Evolutionary conservation across 1,140 invertebrate species (phyloP), one percentile per base, ranked within the genome.

Genomic region (Palaemon carinicauda): DNA sequence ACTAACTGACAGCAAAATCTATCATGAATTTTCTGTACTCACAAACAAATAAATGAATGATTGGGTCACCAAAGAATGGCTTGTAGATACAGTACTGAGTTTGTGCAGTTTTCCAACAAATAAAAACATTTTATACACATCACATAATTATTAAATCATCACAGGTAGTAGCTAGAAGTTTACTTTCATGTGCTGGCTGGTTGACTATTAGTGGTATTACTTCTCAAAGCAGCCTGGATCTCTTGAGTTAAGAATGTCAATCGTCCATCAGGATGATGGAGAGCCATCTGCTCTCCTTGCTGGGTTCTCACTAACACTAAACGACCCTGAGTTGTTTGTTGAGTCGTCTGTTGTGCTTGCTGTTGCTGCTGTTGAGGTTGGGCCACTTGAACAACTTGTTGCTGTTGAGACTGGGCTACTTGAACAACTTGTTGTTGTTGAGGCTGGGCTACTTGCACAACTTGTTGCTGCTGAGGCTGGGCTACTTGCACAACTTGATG

Each of bases 271-370:
- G 85, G 65, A 31, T 77, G 79, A 31, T 87, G 85, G 12, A 87
- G 54, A 9, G 69, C 78, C 85, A 87, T 65, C 54, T 82, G 79
- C 73, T 87, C 85, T 33, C 85, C 85, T 74, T 87, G 85, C 51
- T 52, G 19, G n/a, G 85, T 87, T 78, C 85, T 80, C 73, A 87
- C 65, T 29, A 87, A 65, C 19, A 87, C 85, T 19, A 87, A 41
- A 27, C 85, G 65, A 52, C 79, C 85, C 73, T 87, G 85, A 19
- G 81, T 79, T 60, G 29, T 21, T 31, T 87, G 85, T 21, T 75
- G 82, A 5, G 50, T 31, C 1, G 21, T 19, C 21, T 52, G 41
- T 52, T 78, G 73, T 7, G 75, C 69, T 52, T 81, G 80, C 19
- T 51, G 71, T 24, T 65, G 56, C 56, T 65, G 75, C 41, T 33